phyloP scores from a whole-genome alignment of 1,140 invertebrate species.

The Helicoverpa armigera region DNA sequence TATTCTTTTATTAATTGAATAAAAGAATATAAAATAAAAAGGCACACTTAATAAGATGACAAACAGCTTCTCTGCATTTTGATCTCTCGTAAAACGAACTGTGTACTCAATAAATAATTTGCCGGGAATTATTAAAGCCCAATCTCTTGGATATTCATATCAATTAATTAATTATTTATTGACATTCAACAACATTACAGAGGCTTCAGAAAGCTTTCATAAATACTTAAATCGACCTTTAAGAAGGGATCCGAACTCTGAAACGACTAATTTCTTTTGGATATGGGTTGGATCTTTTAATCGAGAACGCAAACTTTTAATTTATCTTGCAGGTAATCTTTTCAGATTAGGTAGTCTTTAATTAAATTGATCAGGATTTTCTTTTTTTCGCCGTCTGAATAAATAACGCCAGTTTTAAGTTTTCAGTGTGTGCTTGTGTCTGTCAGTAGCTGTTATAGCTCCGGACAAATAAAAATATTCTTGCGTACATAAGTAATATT shows the following conservation, averaged over 20 bases:
- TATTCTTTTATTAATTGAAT: conserved; percentile 1
- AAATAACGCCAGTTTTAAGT: too few species aligned
- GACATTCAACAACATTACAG: too few species aligned
- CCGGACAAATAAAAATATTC: too few species aligned
- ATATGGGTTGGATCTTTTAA: not conserved
- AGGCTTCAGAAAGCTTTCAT: too few species aligned
- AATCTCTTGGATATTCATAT: too few species aligned
- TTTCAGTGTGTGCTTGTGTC: too few species aligned
- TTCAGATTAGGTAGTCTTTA: conserved; percentile 6
- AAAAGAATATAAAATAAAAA: conserved; percentile 1
- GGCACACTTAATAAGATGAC: not conserved
- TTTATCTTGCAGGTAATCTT: conserved; percentile 1
- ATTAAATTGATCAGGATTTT: conserved; percentile 2
- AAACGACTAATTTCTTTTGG: conserved; percentile 6
- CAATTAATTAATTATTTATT: too few species aligned
- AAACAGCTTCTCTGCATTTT: not conserved
- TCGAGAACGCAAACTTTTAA: conserved; percentile 16
- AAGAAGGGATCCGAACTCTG: not conserved
- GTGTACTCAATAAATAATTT: not conserved
- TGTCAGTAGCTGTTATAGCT: too few species aligned
- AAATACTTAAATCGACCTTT: not conserved
- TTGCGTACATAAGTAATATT: too few species aligned
- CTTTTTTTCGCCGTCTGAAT: too few species aligned
- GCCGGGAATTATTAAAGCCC: not conserved
- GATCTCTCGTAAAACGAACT: not conserved